Evolutionary conservation across 2,113 vertebrate species (phyloP), one percentile per base, ranked within the genome.

Genomic region (Ardeotis arabs): DNA sequence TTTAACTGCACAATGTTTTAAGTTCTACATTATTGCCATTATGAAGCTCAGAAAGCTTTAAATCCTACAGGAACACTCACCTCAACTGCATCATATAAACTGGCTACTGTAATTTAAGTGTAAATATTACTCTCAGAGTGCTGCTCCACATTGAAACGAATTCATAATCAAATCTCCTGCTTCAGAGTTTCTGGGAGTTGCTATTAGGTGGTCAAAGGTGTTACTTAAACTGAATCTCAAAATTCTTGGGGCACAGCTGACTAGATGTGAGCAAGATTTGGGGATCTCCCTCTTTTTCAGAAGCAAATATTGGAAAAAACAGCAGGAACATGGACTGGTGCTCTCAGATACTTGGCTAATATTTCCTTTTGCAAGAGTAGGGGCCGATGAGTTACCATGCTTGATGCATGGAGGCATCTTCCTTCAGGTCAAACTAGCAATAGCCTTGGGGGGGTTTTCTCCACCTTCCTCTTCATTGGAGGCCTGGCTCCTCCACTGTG

Each of bases 271-370:
- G 25, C 18, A 75, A 84, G 49, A 67, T 31, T 52, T 78, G 24
- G 12, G 37, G 28, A 74, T 37, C 29, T 47, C 7, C 7, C 5
- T 12, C 5, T 47, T 80, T 68, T 88, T 53, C 53, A 86, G 72
- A 80, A 90, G 45, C 27, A 77, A 69, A 80, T 50, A 53, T 19
- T 45, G 16, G 35, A 74, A 68, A 28, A 70, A 29, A 5, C 28
- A 78, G 9, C 23, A 50, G 33, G 12, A 33, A 87, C 5, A 4
- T 0, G 1, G 66, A 68, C 35, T 1, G 1, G 21, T 1, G 3
- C 20, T 45, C 49, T 55, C 77, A 82, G 22, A 29, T 25, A 29
- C 29, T 53, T 64, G 53, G 35, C 9, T 78, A 62, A 2, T 72
- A 63, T 7, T 84, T 52, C 39, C 19, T 47, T 81, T 39, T 24